Conservation (phyloP, 2,797 vertebrate genomes). For the Oreochromis mossambicus region DNA sequence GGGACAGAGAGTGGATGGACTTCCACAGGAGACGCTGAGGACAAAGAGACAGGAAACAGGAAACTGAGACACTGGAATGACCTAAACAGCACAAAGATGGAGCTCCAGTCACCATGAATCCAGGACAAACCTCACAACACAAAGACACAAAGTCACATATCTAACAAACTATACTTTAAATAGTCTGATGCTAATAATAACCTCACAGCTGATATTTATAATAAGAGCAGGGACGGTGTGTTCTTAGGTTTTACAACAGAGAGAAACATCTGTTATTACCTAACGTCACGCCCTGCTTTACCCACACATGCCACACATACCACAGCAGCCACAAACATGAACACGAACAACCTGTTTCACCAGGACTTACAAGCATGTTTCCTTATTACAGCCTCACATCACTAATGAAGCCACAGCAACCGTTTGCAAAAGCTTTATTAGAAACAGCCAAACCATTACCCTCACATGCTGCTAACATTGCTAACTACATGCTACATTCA, state of each 20-base stretch:
- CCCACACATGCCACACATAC: rapidly evolving
- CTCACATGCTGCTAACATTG: not conserved
- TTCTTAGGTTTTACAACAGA: rapidly evolving
- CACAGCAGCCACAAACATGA: not conserved
- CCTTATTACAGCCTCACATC: not conserved
- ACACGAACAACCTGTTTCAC: not conserved
- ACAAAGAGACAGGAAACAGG: not conserved
- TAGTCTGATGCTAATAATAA: rapidly evolving
- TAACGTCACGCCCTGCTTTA: rapidly evolving
- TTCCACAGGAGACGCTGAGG: not conserved
- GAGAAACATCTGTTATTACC: not conserved
- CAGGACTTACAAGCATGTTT: not conserved
- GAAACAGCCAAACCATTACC: rapidly evolving
- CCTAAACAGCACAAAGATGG: rapidly evolving
- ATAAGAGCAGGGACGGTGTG: not conserved
- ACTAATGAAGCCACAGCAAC: rapidly evolving
- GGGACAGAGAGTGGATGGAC: not conserved
- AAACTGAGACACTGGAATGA: not conserved
- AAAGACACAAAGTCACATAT: rapidly evolving
- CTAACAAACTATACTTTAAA: not conserved
- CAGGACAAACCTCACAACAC: not conserved
- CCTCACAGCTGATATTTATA: rapidly evolving
- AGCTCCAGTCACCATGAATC: rapidly evolving
- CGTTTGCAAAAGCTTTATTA: rapidly evolving
- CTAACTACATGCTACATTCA: rapidly evolving